A percentile compares a stretch with the other conserved stretches of the same genome.
Evolutionary conservation across 2,113 vertebrate species (phyloP).

Genomic region (Bufo gargarizans): DNA sequence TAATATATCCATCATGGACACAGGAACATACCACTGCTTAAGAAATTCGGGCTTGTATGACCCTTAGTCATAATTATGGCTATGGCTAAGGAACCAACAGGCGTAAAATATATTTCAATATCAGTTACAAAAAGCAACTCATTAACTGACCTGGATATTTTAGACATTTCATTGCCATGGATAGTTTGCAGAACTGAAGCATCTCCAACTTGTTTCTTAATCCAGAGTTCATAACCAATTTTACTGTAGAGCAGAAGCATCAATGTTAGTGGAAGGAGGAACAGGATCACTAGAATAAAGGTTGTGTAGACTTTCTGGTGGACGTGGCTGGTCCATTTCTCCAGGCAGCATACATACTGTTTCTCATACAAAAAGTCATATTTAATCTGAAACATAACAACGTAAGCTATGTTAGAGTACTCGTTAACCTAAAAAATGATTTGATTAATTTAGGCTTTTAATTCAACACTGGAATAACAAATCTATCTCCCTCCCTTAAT

Average conservation of each 20-base stretch:
- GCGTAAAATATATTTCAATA: no score
- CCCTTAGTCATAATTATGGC: no score
- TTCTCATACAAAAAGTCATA: constrained; percentile 82
- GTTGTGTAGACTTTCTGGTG: constrained; percentile 77
- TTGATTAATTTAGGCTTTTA: not conserved
- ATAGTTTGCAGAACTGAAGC: constrained; percentile 76
- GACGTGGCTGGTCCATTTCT: constrained; percentile 71
- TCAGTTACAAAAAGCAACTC: not conserved
- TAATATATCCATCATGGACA: no score
- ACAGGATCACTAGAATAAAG: constrained; percentile 82
- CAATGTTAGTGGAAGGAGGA: constrained; percentile 75
- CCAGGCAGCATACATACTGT: constrained; percentile 81
- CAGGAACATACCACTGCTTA: no score
- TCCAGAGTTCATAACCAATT: constrained; percentile 79
- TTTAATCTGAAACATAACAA: constrained; percentile 72
- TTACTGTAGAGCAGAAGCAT: constrained; percentile 81
- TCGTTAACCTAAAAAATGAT: not conserved
- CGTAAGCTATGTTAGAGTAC: not conserved
- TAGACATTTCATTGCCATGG: constrained; percentile 77
- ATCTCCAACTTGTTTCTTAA: constrained; percentile 79
- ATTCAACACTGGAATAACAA: not conserved
- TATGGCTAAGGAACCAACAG: no score
- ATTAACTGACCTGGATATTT: constrained; percentile 75
- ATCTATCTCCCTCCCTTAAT: not conserved
- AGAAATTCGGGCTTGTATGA: no score